Evolutionary conservation across 2,113 vertebrate species (phyloP), one percentile per base, ranked within the genome.

Genomic region (Pelmatolapia mariae): DNA sequence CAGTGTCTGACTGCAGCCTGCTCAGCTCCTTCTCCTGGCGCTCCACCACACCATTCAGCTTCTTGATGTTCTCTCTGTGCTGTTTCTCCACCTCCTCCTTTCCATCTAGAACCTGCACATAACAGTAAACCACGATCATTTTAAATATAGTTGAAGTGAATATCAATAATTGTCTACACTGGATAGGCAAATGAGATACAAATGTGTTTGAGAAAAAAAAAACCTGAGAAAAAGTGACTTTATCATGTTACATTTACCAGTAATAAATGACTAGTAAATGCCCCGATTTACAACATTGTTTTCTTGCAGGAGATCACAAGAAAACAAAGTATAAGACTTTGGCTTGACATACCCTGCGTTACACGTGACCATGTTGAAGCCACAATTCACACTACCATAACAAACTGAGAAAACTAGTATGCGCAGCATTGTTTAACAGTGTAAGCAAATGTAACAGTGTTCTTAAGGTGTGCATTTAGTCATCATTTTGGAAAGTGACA

Each of bases 71-170:
- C 82, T 99, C 99, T 90, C 99, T 96, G 87, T 99, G 98, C 81
- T 99, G 98, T 84, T 97, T 98, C 94, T 99, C 98, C 52, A 99
- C 94, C 47, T 99, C 98, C 52, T 99, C 98, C 92, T 99, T 99
- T 63, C 97, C 98, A 92, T 99, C 98, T 36, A 99, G 96, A 33
- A 99, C 97, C 99, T 99, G 53, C 52, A 57, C 16, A 85, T 2
- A 82, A 68, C 11, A 61, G 19, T 2, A 10, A 71, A 54, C 22
- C 15, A 38, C 10, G 6, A 18, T 29, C 11, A 33, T 18, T 29
- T 11, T 36, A 5, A 26, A 40, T 5, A 29, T 1, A 22, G 11
- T 16, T 83, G 5, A 22, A 59, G 22, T 26, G 22, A 26, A 83
- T 38, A 24, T 66, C 24, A 81, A 45, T 53, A 4, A 31, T 8